Percentiles rank a stretch among this genome's conserved stretches.
These are phyloP conservation scores for Cremastobaeus sp. DNA, from an alignment of 2,888 invertebrate genomes.

Conservation along the genomic window DNA sequence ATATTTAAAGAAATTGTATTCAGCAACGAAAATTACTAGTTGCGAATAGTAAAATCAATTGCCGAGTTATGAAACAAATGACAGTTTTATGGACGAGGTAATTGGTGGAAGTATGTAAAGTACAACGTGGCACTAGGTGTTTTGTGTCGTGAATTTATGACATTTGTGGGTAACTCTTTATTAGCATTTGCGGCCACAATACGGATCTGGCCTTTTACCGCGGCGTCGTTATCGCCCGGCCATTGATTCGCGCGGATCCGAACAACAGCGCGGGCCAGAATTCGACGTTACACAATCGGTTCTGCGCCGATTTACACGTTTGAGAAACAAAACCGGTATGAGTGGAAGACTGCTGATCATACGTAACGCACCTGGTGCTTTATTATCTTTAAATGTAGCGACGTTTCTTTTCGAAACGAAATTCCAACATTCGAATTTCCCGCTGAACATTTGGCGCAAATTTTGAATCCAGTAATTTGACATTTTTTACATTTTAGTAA, in stretches of 20 bases:
- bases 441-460: too few species aligned
- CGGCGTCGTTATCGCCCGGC: constrained; percentile 32
- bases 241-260: constrained; percentile 27
- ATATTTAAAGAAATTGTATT: background rate
- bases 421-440: too few species aligned
- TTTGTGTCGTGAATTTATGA: constrained; percentile 45
- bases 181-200: constrained; percentile 50
- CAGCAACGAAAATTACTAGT: background rate
- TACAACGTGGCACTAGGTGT: constrained; percentile 31
- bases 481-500: too few species aligned
- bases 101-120: constrained; percentile 47
- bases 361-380: constrained; percentile 21
- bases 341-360: constrained; percentile 11
- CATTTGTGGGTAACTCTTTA: constrained; percentile 51
- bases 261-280: constrained; percentile 36
- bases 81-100: constrained; percentile 37
- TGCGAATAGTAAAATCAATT: constrained; percentile 9
- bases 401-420: constrained; percentile 4
- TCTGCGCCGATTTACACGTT: constrained; percentile 20
- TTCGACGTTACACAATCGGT: constrained; percentile 32
- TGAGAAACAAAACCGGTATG: constrained; percentile 30
- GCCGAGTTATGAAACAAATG: constrained; percentile 35
- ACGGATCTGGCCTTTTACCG: constrained; percentile 52
- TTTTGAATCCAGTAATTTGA: too few species aligned
- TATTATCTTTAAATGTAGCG: too few species aligned